phyloP scores from a whole-genome alignment of 2,888 invertebrate genomes.

The Eupithecia pulchellata region DNA sequence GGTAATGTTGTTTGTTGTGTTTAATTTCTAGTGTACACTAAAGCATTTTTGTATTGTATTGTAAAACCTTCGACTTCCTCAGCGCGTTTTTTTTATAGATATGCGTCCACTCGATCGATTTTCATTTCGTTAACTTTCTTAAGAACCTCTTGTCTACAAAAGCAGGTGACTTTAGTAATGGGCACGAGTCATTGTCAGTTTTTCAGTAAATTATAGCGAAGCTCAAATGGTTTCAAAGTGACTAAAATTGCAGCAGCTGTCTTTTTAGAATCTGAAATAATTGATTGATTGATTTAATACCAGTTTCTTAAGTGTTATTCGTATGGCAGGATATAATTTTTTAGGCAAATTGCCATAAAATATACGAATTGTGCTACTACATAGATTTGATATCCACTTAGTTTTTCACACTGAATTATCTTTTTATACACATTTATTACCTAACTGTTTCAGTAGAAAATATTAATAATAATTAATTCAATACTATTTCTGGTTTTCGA shows the following conservation, averaged over 20 bases:
- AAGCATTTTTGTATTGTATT: too few relatives aligned
- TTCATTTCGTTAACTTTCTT: neutral
- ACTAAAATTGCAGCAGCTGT: slow-evolving; percentile 40
- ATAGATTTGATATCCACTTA: too few relatives aligned
- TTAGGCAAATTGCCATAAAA: too few relatives aligned
- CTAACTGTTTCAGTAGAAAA: too few relatives aligned
- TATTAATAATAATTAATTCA: too few relatives aligned
- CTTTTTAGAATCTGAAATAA: neutral
- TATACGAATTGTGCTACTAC: too few relatives aligned
- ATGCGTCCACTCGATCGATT: neutral
- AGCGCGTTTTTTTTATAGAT: neutral
- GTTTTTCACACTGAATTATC: too few relatives aligned
- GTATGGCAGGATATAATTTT: neutral
- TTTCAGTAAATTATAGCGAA: slow-evolving; percentile 27
- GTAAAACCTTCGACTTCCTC: neutral
- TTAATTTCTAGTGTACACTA: too few relatives aligned
- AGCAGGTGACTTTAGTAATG: neutral
- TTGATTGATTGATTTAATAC: slow-evolving; percentile 7
- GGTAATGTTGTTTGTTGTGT: too few relatives aligned
- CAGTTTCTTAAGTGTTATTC: neutral
- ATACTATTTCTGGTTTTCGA: too few relatives aligned
- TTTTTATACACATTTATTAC: too few relatives aligned
- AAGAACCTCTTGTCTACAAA: neutral
- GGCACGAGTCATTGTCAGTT: slow-evolving; percentile 39
- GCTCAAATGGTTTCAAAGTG: slow-evolving; percentile 29